A percentile compares a stretch with the other conserved stretches of the same genome.
phyloP scores from a whole-genome alignment of 2,113 vertebrate species.

The Prunella fulvescens region DNA sequence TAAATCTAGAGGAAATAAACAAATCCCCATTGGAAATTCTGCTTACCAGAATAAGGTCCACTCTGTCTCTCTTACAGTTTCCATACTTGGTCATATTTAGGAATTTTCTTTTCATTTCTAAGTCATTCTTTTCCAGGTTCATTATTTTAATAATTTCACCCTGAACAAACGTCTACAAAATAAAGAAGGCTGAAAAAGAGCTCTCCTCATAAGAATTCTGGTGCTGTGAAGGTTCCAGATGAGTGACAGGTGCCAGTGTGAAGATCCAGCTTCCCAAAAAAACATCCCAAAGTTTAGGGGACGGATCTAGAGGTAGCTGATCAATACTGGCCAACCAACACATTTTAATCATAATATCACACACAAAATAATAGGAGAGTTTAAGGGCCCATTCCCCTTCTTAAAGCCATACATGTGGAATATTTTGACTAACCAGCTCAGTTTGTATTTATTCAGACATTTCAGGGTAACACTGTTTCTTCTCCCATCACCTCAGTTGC shows the following conservation, averaged over 20 bases:
- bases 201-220: neutral
- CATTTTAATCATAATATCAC: neutral
- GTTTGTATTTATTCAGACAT: neutral
- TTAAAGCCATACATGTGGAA: neutral
- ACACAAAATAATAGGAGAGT: neutral
- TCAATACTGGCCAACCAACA: neutral
- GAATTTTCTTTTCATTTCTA: conserved; percentile 64
- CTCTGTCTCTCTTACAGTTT: conserved; percentile 66
- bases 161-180: conserved; percentile 56
- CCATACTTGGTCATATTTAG: conserved; percentile 69
- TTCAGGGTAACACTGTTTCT: neutral
- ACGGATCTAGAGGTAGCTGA: neutral
- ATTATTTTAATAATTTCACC: conserved; percentile 64
- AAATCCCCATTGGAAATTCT: neutral
- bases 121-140: conserved; percentile 68
- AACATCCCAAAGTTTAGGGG: neutral
- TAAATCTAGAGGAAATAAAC: neutral
- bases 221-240: neutral
- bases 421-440: neutral
- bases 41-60: conserved; percentile 75
- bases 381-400: neutral
- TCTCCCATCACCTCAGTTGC: neutral
- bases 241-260: neutral
- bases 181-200: neutral
- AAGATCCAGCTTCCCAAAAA: neutral